Evolutionary conservation across 2,113 vertebrate species (phyloP).

Genomic region (Syngnathus scovelli): DNA sequence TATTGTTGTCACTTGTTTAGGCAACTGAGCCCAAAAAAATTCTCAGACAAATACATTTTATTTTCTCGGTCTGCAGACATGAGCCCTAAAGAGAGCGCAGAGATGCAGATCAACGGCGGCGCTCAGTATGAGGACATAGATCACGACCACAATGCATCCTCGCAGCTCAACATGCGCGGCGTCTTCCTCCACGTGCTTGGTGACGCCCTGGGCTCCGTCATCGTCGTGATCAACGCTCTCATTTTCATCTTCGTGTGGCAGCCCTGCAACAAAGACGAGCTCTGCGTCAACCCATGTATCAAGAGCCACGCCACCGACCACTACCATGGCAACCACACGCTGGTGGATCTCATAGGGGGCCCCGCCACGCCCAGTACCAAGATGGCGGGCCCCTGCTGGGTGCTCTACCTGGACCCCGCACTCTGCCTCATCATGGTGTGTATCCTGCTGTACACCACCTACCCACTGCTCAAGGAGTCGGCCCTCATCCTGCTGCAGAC

Average conservation of each 20-base stretch:
- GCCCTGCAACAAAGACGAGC: constrained; percentile 70
- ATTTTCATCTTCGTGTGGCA: constrained; percentile 88
- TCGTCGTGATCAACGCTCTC: constrained; percentile 89
- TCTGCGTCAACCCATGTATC: constrained; percentile 80
- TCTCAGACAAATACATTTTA: too few species aligned
- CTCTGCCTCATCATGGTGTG: constrained; percentile 94
- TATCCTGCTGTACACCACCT: constrained; percentile 95
- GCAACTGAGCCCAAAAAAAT: too few species aligned
- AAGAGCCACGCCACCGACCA: constrained; percentile 73
- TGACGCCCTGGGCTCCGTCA: constrained; percentile 94
- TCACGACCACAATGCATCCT: constrained; percentile 62
- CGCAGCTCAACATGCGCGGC: constrained; percentile 96
- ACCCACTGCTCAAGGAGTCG: constrained; percentile 93
- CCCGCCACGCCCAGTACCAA: constrained; percentile 17
- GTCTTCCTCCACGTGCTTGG: constrained; percentile 97
- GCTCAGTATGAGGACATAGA: constrained; percentile 74
- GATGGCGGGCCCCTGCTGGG: constrained; percentile 88
- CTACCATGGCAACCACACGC: constrained; percentile 70
- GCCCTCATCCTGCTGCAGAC: constrained; percentile 97
- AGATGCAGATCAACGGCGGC: constrained; percentile 85
- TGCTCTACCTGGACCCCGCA: constrained; percentile 90
- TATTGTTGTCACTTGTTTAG: too few species aligned
- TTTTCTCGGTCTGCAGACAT: constrained; percentile 54
- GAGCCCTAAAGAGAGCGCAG: constrained; percentile 61
- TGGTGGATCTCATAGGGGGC: constrained; percentile 32